Conservation (phyloP, 2,113 vertebrate species). For the Podarcis cretensis region DNA sequence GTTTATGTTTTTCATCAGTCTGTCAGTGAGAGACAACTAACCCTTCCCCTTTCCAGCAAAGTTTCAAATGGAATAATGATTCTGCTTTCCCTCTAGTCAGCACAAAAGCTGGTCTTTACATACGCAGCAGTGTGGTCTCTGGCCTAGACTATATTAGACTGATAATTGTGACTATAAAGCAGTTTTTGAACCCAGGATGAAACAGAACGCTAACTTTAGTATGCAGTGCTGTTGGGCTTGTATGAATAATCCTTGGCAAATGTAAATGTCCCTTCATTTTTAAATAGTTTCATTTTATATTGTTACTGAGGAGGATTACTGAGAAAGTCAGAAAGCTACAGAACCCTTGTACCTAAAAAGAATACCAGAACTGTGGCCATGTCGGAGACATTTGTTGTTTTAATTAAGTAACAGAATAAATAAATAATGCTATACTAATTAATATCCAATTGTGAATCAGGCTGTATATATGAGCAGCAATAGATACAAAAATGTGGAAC, state of each 20-base stretch:
- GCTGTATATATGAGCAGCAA: background rate
- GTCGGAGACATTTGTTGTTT: constrained; percentile 7
- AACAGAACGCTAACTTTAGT: constrained; percentile 67
- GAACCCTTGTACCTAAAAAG: constrained; percentile 64
- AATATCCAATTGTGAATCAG: background rate
- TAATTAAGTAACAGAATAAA: background rate
- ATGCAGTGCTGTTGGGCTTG: constrained; percentile 61
- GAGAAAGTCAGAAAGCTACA: constrained; percentile 56
- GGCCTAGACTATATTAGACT: constrained; percentile 70
- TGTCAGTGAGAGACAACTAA: constrained; percentile 59
- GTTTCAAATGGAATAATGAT: constrained; percentile 58
- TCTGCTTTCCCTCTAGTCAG: constrained; percentile 63
- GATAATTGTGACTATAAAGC: constrained; percentile 71
- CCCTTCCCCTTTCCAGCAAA: constrained; percentile 56
- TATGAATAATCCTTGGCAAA: constrained; percentile 68
- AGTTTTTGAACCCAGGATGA: constrained; percentile 68
- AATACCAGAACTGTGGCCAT: constrained; percentile 58
- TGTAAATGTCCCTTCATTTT: constrained; percentile 69
- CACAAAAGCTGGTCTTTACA: constrained; percentile 64
- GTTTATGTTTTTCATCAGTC: constrained; percentile 68
- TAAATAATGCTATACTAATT: background rate
- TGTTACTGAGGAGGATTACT: constrained; percentile 71
- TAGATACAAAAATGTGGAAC: background rate
- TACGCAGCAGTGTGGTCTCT: constrained; percentile 68
- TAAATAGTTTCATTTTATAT: constrained; percentile 73